phyloP scores from a whole-genome alignment of 1,140 invertebrate genomes.

The Bathynomus jamesi region DNA sequence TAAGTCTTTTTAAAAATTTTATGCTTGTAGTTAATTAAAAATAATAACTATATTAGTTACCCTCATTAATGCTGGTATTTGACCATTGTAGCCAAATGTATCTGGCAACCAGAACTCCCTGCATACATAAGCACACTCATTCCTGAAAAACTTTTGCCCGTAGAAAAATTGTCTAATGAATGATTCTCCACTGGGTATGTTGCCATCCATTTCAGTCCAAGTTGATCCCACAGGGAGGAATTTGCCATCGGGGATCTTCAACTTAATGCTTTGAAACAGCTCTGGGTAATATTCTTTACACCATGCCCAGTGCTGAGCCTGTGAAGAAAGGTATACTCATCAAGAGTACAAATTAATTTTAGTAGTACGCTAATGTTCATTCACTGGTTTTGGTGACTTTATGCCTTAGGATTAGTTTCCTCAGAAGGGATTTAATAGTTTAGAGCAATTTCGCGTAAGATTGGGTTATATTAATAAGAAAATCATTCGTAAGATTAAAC shows the following conservation, averaged over 20 bases:
- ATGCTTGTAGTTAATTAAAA: no score
- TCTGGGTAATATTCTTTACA: constrained; percentile 49
- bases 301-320: constrained; percentile 53
- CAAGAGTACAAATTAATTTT: no score
- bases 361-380: no score
- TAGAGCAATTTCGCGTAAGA: constrained; percentile 2
- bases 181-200: constrained; percentile 8
- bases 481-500: constrained; percentile 6
- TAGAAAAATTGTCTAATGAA: constrained; percentile 10
- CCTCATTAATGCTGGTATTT: background rate
- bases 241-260: constrained; percentile 42
- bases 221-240: constrained; percentile 49
- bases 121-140: constrained; percentile 2
- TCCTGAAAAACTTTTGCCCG: constrained; percentile 11
- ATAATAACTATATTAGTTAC: background rate
- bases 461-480: constrained; percentile 3
- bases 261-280: constrained; percentile 45
- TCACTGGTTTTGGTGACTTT: no score
- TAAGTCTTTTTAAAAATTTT: constrained; percentile 32
- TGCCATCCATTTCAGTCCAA: background rate
- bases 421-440: no score
- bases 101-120: constrained; percentile 10
- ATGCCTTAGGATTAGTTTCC: no score
- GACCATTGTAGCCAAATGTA: background rate
- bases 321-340: constrained; percentile 26